Base-by-base conservation (phyloP, 2,113 vertebrate genomes). In the Petrocephalus microphthalmus region DNA sequence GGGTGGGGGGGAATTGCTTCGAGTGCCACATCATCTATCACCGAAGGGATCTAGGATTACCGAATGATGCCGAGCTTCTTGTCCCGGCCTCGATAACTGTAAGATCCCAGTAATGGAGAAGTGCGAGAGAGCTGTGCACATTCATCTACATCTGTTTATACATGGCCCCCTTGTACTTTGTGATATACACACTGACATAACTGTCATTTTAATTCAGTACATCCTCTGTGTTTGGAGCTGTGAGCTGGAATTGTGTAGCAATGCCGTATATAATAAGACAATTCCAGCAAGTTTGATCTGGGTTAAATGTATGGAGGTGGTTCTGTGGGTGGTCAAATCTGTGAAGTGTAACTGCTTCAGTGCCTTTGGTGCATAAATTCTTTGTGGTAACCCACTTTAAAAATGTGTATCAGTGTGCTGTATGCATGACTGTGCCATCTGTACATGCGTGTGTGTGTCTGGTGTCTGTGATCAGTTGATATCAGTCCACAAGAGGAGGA, bases 401-500 rank as follows among this genome's bases (percentile, higher is more conserved):
- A 29, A 7, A 71, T 42, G 45, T 60, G 33, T 71, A 53, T 19
- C 19, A 1, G 10, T 10, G 5, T 42, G 42, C 45, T 22, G 25
- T n/a, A 5, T 71, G 0, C 0, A 0, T 29, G 29, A 7, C 78
- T 86, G 47, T 7, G 25, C 20, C 45, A 33, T 17, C 2, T 87
- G 19, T 25, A 84, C 10, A 25, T 49, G n/a, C 71, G 67, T 7
- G 10, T 87, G 13, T 7, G n/a, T 54, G 52, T 25, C 60, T 57
- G 20, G 29, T 52, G 17, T 0, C 86, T 89, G 71, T 49, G 47
- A 54, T 11, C 93, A 99, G 98, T 99, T 86, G 96, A 99, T 87
- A 96, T 99, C 90, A 97, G 90, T 13, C 92, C 93, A 0, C 95
- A 97, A 0, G 97, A 99, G 91, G 98, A 99, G 91, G 93, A 94